phyloP scores from a whole-genome alignment of 2,888 invertebrate genomes.

The Cheilosia vulpina region DNA sequence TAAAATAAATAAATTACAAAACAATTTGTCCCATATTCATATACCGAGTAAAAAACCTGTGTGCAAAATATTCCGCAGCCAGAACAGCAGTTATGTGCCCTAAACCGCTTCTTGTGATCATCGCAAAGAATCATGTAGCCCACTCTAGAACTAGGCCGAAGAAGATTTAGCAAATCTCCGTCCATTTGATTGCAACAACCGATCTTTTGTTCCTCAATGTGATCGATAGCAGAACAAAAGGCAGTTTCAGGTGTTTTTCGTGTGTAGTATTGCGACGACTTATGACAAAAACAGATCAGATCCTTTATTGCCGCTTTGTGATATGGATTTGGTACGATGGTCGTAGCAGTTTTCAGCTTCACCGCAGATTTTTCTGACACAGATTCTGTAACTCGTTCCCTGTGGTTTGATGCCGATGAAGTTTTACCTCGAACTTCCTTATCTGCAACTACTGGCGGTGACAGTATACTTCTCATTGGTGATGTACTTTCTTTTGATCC shows the following conservation, averaged over 20 bases:
- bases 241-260: slow-evolving; percentile 84
- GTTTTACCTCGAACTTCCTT: slow-evolving; percentile 57
- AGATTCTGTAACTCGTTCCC: slow-evolving; percentile 56
- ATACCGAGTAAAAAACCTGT: slow-evolving; percentile 85
- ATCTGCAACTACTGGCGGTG: slow-evolving; percentile 27
- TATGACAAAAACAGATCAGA: slow-evolving; percentile 84
- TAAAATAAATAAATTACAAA: slow-evolving; percentile 79
- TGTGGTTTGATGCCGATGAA: slow-evolving; percentile 36
- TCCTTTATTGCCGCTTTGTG: slow-evolving; percentile 61
- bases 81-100: slow-evolving; percentile 94
- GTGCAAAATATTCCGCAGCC: slow-evolving; percentile 95
- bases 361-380: slow-evolving; percentile 27
- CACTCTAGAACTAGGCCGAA: slow-evolving; percentile 89
- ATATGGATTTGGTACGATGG: slow-evolving; percentile 67
- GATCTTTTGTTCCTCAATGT: slow-evolving; percentile 89
- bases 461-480: slow-evolving; percentile 34
- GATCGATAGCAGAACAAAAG: slow-evolving; percentile 90
- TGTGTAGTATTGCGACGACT: slow-evolving; percentile 84
- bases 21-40: neutral
- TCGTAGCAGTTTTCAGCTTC: slow-evolving; percentile 50
- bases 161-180: slow-evolving; percentile 85
- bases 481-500: slow-evolving; percentile 76
- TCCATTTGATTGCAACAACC: slow-evolving; percentile 91
- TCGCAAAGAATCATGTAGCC: slow-evolving; percentile 92
- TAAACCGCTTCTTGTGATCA: slow-evolving; percentile 90